phyloP scores from a whole-genome alignment of 1,140 invertebrate species.

The Leptopilina boulardi region DNA sequence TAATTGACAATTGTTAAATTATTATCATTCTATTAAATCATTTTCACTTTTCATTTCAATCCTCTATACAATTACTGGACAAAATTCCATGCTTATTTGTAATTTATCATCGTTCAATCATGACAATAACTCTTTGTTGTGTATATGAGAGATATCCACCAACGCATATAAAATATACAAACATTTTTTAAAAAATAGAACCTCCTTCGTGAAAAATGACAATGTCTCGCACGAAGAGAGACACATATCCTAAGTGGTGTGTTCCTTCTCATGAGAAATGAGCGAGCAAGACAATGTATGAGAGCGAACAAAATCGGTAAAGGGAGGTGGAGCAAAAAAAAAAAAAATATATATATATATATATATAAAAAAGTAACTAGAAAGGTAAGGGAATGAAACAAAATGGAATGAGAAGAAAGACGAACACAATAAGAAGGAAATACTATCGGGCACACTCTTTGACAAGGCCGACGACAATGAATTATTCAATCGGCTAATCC shows the following conservation, averaged over 20 bases:
- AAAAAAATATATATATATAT: conserved; percentile 25
- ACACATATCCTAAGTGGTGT: conserved; percentile 8
- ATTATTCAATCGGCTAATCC: conserved; percentile 74
- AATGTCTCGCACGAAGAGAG: background rate
- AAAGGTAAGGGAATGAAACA: conserved; percentile 24
- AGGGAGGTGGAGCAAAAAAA: background rate
- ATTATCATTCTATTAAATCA: background rate
- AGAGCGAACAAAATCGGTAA: background rate
- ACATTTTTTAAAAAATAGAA: conserved; percentile 8
- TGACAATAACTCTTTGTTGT: conserved; percentile 21
- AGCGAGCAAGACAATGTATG: conserved; percentile 15
- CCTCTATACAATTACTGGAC: background rate
- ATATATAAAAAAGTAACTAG: conserved; percentile 4
- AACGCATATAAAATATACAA: background rate
- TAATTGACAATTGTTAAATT: too few species aligned
- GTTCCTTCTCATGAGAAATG: conserved; percentile 17
- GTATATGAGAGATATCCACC: background rate
- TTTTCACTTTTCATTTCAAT: background rate
- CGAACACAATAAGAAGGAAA: conserved; percentile 7
- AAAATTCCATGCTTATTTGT: background rate
- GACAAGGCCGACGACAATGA: conserved; percentile 72
- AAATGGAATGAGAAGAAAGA: conserved; percentile 42
- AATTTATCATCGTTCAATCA: conserved; percentile 24
- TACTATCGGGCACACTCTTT: conserved; percentile 63
- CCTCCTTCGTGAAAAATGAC: conserved; percentile 5